Percentiles rank a stretch among this genome's conserved stretches.
These are phyloP conservation scores for Trichonephila clavata DNA, from an alignment of 1,140 invertebrate species.

Conservation along the genomic window DNA sequence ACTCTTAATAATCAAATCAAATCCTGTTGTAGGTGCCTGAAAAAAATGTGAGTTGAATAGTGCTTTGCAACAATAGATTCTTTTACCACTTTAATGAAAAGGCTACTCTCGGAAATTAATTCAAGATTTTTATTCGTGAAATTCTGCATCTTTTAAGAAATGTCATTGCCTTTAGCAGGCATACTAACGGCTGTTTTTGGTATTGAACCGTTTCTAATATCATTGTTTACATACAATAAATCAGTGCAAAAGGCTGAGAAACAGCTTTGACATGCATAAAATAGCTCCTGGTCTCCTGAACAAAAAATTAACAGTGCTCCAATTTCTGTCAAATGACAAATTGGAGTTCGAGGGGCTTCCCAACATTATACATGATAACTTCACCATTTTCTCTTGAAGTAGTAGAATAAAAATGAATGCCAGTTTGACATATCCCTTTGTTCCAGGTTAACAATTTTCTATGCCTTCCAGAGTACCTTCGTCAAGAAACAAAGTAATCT, in stretches of 20 bases:
- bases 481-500: background rate
- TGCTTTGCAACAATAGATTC: too few relatives aligned
- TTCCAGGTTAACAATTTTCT: background rate
- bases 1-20: too few relatives aligned
- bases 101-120: too few relatives aligned
- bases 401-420: constrained; percentile 83
- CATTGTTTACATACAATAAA: constrained; percentile 91
- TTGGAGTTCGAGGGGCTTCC: constrained; percentile 91
- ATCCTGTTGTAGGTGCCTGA: too few relatives aligned
- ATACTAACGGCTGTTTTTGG: too few relatives aligned
- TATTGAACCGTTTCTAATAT: constrained; percentile 95
- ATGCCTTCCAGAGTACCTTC: background rate
- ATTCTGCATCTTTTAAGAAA: too few relatives aligned
- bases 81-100: too few relatives aligned
- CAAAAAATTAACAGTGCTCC: background rate
- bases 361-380: constrained; percentile 92
- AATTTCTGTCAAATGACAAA: background rate
- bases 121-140: too few relatives aligned
- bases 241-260: constrained; percentile 96
- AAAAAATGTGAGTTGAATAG: too few relatives aligned
- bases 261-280: constrained; percentile 94
- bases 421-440: too few relatives aligned
- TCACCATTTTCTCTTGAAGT: constrained; percentile 96
- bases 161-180: too few relatives aligned
- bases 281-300: constrained; percentile 80